Percentiles rank a stretch among this genome's conserved stretches.
Evolutionary conservation across 1,140 invertebrate genomes (phyloP).

Genomic region (Magallana angulata): DNA sequence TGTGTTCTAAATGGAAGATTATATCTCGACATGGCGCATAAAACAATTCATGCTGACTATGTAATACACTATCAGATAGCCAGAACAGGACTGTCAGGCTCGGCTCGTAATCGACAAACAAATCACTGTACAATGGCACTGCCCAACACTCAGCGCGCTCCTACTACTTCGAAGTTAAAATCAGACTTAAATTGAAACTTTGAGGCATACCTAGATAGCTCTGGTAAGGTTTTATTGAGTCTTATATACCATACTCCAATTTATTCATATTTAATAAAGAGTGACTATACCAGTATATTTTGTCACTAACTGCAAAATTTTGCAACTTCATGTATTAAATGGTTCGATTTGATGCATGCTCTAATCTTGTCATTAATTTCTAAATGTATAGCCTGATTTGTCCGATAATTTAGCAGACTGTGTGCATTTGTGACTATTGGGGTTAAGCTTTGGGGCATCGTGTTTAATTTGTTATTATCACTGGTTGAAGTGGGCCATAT

Average conservation of each 20-base stretch:
- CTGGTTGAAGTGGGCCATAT: background rate
- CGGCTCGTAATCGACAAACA: conserved; percentile 25
- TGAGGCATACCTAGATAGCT: background rate
- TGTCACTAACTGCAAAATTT: too few relatives aligned
- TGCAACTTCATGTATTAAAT: too few relatives aligned
- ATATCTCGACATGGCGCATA: background rate
- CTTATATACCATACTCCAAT: too few relatives aligned
- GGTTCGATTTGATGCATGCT: too few relatives aligned
- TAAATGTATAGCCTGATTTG: background rate
- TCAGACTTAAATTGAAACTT: background rate
- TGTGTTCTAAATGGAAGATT: background rate
- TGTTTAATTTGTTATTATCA: conserved; percentile 19
- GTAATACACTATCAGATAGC: conserved; percentile 31
- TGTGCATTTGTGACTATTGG: background rate
- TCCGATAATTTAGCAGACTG: background rate
- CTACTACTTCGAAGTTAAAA: background rate
- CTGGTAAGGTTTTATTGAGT: background rate
- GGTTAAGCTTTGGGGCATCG: background rate
- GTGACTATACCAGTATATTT: too few relatives aligned
- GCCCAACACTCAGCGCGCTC: conserved; percentile 10
- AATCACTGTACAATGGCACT: conserved; percentile 14
- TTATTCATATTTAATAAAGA: too few relatives aligned
- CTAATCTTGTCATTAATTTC: too few relatives aligned
- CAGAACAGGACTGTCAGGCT: background rate
- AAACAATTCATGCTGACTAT: conserved; percentile 36